Evolutionary conservation across 2,888 invertebrate species (phyloP).

Genomic region (Laothoe populi): DNA sequence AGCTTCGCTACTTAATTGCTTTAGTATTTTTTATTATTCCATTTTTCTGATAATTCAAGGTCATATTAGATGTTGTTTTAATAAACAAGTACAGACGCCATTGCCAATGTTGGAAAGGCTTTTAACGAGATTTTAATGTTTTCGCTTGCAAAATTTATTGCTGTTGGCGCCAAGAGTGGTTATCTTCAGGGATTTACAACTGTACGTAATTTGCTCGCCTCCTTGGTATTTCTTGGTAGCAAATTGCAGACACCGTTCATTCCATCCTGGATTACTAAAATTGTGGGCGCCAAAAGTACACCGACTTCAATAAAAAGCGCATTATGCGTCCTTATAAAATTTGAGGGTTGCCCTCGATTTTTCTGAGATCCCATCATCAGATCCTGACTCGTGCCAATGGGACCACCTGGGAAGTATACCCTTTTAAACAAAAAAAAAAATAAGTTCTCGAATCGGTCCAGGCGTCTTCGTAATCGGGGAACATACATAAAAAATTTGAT

Average conservation of each 20-base stretch:
- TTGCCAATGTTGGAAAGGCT: conserved; percentile 58
- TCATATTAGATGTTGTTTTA: not conserved
- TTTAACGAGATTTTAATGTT: conserved; percentile 79
- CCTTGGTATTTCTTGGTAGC: conserved; percentile 30
- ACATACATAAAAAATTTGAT: too few relatives aligned
- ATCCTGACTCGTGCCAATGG: too few relatives aligned
- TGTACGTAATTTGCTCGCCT: conserved; percentile 54
- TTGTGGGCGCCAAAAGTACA: too few relatives aligned
- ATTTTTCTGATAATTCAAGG: not conserved
- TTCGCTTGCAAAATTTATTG: conserved; percentile 68
- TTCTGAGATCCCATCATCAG: too few relatives aligned
- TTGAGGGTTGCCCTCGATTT: too few relatives aligned
- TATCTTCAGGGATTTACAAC: conserved; percentile 54
- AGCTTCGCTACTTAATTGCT: not conserved
- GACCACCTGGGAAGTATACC: too few relatives aligned
- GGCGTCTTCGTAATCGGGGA: too few relatives aligned
- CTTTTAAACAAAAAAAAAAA: too few relatives aligned
- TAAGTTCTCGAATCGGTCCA: too few relatives aligned
- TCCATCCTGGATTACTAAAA: conserved; percentile 33
- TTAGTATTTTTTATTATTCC: not conserved
- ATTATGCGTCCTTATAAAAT: too few relatives aligned
- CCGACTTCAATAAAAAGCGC: too few relatives aligned
- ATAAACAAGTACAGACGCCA: conserved; percentile 28
- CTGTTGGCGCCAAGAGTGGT: conserved; percentile 61
- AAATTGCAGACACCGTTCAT: conserved; percentile 24